Evolutionary conservation across 2,113 vertebrate species (phyloP).

Genomic region (Clarias magur): DNA sequence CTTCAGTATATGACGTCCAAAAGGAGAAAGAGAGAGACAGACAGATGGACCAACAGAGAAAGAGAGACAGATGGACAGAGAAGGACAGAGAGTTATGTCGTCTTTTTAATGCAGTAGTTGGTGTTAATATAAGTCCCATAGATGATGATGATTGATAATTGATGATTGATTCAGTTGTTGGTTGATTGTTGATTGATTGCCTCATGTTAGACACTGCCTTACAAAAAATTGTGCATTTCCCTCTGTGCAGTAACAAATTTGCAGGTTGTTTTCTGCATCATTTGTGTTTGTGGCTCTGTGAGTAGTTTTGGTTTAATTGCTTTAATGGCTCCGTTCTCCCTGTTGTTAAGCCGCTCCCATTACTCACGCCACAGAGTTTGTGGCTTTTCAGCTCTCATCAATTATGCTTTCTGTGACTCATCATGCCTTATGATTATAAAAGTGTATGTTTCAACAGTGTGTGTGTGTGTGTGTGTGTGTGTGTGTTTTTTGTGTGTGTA

Average conservation of each 20-base stretch:
- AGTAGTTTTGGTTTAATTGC: neutral
- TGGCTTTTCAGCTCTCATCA: neutral
- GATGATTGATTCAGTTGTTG: too few species aligned
- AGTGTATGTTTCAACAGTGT: neutral
- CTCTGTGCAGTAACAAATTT: neutral
- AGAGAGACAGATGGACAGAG: neutral
- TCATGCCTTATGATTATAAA: neutral
- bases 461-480: neutral
- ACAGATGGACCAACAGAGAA: neutral
- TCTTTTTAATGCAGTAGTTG: neutral
- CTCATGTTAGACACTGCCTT: too few species aligned
- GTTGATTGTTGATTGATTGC: too few species aligned
- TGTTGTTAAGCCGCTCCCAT: neutral
- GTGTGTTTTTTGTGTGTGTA: neutral
- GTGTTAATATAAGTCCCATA: neutral
- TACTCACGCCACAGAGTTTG: neutral
- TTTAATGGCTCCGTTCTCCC: neutral
- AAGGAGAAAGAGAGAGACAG: neutral
- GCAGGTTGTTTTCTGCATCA: neutral
- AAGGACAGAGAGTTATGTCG: neutral
- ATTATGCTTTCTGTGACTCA: neutral
- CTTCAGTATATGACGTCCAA: neutral
- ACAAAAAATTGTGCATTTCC: neutral
- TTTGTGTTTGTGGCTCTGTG: neutral
- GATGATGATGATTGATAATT: too few species aligned